phyloP scores from a whole-genome alignment of 2,113 vertebrate species.

The Sphyrna mokarran region DNA sequence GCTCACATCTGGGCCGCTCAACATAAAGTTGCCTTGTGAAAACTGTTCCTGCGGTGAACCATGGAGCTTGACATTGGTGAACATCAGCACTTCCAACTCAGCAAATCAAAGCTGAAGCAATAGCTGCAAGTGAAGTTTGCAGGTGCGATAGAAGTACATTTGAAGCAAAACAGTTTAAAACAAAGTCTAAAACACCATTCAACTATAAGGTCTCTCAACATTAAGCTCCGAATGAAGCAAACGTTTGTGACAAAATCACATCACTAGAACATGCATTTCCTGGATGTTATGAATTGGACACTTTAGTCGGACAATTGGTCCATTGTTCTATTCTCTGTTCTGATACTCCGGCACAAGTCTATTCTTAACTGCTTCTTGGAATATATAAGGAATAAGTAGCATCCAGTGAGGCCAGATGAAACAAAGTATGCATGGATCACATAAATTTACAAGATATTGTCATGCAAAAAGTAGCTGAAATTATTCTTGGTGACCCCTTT shows the following conservation, averaged over 20 bases:
- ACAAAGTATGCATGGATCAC: slow-evolving; percentile 8
- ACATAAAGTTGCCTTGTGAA: not conserved
- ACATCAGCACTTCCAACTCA: not conserved
- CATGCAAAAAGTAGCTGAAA: not conserved
- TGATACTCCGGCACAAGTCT: not conserved
- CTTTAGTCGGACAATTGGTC: not conserved
- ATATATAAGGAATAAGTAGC: slow-evolving; percentile 8
- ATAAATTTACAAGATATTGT: slow-evolving; percentile 18
- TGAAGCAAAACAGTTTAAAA: not conserved
- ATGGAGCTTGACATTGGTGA: not conserved
- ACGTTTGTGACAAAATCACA: not conserved
- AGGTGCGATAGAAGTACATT: not conserved
- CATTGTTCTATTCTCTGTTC: slow-evolving; percentile 13
- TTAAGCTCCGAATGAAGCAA: not conserved
- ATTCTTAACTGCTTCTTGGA: not conserved
- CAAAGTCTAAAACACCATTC: not conserved
- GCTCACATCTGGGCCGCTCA: not conserved
- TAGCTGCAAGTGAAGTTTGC: not conserved
- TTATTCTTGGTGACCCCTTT: not conserved
- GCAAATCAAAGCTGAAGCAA: not conserved
- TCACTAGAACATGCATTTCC: not conserved
- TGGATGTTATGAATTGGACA: not conserved
- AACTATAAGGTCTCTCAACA: not conserved
- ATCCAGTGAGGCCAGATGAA: not conserved
- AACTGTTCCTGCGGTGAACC: not conserved